Base-by-base conservation (phyloP, 2,888 invertebrate species). In the Hydroisotoma schaefferi region DNA sequence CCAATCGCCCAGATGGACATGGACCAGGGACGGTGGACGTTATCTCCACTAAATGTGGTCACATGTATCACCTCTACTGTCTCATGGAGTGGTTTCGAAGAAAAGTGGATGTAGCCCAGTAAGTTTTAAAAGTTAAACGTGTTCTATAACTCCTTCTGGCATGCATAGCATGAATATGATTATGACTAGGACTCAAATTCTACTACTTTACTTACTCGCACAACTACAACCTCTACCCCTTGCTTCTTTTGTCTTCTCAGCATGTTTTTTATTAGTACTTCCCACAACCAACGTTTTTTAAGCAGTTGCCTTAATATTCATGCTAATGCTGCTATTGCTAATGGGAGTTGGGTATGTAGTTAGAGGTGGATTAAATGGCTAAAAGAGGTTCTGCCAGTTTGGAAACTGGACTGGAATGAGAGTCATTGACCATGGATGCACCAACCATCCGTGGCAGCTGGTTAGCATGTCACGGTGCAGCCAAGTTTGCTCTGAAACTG, bases 71-170 rank as follows among this genome's bases (percentile, higher is more conserved):
- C 59, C 59, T 63, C 43, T 59, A 61, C 49, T 67, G 67, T 58
- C 66, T 66, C 55, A 63, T 60, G 53, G 64, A 69, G 55, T 69
- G 69, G 69, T 69, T 69, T 59, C 59, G 63, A 49, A 49, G 67
- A 54, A 67, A 67, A 48, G 62, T 65, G 60, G 67, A 67, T 52
- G 63, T 62, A 2, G 60, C 67, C 46, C 62, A 67, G 67, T 67
- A 67, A 67, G 67, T 65, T 47, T 18, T 37, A 38, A n/a, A n/a
- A n/a, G n/a, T n/a, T n/a, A n/a, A n/a, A n/a, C n/a, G n/a, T n/a
- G n/a, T n/a, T n/a, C n/a, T n/a, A n/a, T n/a, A n/a, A n/a, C n/a
- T n/a, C n/a, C n/a, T n/a, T n/a, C n/a, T n/a, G n/a, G n/a, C n/a
- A n/a, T n/a, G n/a, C n/a, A n/a, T n/a, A n/a, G n/a, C n/a, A n/a